Percentiles rank a stretch among this genome's conserved stretches.
Conservation (phyloP, 2,888 invertebrate genomes). For the Catonia carolina region DNA sequence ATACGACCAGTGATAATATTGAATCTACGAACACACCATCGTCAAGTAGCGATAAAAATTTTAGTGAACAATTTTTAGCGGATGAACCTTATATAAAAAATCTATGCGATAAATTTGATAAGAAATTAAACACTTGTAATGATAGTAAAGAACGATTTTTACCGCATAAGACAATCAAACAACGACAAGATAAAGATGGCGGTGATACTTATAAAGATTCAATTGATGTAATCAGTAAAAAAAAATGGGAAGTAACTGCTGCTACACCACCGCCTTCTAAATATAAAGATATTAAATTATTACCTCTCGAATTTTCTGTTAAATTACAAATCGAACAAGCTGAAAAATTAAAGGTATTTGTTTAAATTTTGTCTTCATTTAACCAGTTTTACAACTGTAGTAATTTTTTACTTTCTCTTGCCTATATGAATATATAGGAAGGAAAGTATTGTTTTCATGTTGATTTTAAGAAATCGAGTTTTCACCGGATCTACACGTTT, state of each 20-base stretch:
- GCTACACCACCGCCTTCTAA: constrained; percentile 55
- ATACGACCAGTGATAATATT: no score
- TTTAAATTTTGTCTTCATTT: no score
- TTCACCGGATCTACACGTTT: no score
- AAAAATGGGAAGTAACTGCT: constrained; percentile 56
- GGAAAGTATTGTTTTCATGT: no score
- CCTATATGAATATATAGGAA: no score
- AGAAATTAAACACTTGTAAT: constrained; percentile 36
- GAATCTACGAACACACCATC: no score
- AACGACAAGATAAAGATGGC: constrained; percentile 51
- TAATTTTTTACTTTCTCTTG: no score
- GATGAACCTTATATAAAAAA: constrained; percentile 48
- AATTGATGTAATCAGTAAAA: constrained; percentile 43
- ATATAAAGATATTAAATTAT: constrained; percentile 48
- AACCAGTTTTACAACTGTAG: no score
- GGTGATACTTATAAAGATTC: constrained; percentile 40
- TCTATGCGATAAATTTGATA: constrained; percentile 49
- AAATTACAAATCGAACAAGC: constrained; percentile 49
- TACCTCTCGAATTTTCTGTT: constrained; percentile 52
- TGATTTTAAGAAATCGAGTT: no score
- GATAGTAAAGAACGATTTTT: constrained; percentile 43
- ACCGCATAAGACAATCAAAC: constrained; percentile 49
- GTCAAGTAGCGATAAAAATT: constrained; percentile 38
- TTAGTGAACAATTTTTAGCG: constrained; percentile 45
- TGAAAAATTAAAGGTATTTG: constrained; percentile 41